Evolutionary conservation across 2,888 invertebrate genomes (phyloP).

Genomic region (Mesorhabditis belari): DNA sequence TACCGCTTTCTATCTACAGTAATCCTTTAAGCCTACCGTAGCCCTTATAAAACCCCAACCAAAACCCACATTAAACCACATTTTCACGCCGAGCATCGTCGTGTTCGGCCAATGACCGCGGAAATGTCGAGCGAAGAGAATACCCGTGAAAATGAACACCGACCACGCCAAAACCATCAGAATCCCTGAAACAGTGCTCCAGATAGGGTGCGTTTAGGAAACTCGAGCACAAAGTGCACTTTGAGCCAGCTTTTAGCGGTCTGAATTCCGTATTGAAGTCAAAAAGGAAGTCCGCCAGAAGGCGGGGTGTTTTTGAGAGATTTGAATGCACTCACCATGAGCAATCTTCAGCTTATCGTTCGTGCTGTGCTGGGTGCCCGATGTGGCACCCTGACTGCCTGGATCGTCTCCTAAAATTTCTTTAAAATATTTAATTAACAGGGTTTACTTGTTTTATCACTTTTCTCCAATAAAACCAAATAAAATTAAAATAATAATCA

Average conservation of each 20-base stretch:
- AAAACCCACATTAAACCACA: conserved; percentile 34
- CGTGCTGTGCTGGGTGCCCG: neutral
- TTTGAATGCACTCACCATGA: conserved; percentile 2
- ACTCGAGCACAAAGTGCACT: no score
- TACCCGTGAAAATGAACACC: conserved; percentile 26
- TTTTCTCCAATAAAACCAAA: no score
- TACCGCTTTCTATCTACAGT: neutral
- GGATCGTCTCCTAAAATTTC: no score
- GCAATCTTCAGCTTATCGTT: conserved; percentile 12
- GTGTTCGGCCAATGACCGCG: conserved; percentile 26
- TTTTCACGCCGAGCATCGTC: conserved; percentile 15
- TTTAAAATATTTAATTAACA: no score
- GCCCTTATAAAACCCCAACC: neutral
- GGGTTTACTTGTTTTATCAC: no score
- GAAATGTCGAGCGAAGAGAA: conserved; percentile 28
- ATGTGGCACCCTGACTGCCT: conserved; percentile 2
- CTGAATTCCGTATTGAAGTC: no score
- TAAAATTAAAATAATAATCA: no score
- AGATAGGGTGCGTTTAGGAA: neutral
- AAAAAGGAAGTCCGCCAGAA: no score
- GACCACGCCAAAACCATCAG: conserved; percentile 23
- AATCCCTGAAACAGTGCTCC: conserved; percentile 19
- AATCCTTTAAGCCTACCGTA: neutral
- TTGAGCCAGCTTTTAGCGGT: no score
- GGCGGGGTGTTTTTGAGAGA: no score